A percentile compares a stretch with the other conserved stretches of the same genome.
Conservation (phyloP, 2,888 invertebrate genomes). For the Linnaemya vulpina region DNA sequence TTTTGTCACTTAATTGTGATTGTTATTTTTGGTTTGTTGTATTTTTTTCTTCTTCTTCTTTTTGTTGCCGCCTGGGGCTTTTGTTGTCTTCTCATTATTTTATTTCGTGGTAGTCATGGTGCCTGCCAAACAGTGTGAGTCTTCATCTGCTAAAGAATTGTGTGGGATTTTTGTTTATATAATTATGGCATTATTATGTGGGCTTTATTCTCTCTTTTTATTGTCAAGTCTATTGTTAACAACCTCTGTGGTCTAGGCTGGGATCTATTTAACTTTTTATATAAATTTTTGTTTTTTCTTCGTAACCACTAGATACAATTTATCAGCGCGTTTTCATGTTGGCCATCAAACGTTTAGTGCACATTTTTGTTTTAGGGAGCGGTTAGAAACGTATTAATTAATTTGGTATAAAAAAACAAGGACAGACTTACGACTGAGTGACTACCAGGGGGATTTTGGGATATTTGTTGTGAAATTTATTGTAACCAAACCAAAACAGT, state of each 20-base stretch:
- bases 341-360: constrained; percentile 31
- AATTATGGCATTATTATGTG: constrained; percentile 72
- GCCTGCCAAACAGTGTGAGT: constrained; percentile 6
- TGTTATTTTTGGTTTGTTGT: constrained; percentile 52
- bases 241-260: constrained; percentile 65
- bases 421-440: neutral
- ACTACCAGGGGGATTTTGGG: neutral
- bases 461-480: neutral
- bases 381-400: constrained; percentile 55
- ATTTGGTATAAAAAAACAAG: constrained; percentile 41
- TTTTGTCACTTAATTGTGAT: constrained; percentile 71
- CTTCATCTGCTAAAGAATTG: constrained; percentile 50
- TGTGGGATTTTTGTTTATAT: constrained; percentile 71
- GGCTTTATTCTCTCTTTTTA: constrained; percentile 51
- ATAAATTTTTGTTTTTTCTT: neutral
- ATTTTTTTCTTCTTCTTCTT: constrained; percentile 5
- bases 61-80: constrained; percentile 55
- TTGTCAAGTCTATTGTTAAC: constrained; percentile 50
- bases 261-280: neutral
- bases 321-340: constrained; percentile 1
- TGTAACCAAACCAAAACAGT: too few relatives aligned
- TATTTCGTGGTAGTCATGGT: neutral
- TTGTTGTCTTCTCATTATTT: constrained; percentile 26
- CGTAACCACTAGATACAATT: constrained; percentile 1
- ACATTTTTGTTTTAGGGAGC: constrained; percentile 24